Percentiles rank a stretch among this genome's conserved stretches.
phyloP scores from a whole-genome alignment of 2,113 vertebrate genomes.

The Engystomops pustulosus region DNA sequence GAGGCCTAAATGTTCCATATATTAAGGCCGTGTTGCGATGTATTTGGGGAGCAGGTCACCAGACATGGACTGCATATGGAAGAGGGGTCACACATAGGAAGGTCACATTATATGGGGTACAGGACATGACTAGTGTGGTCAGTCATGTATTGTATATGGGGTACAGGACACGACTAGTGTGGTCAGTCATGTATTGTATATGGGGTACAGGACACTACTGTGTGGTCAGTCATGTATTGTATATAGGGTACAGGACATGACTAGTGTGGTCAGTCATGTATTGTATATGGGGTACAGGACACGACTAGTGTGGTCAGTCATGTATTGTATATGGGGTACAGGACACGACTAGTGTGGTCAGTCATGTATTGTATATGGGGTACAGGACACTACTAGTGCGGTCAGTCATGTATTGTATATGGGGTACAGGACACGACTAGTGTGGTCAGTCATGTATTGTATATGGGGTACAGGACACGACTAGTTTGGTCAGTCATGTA shows the following conservation, averaged over 20 bases:
- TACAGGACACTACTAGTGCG: not conserved
- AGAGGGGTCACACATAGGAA: not conserved
- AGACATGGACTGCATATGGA: not conserved
- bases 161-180: not conserved
- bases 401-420: not conserved
- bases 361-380: not conserved
- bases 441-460: not conserved
- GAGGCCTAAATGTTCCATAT: not conserved
- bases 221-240: not conserved
- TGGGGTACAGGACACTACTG: not conserved
- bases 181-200: not conserved
- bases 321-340: not conserved
- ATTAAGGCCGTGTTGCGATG: too few species aligned
- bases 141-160: not conserved
- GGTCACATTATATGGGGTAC: not conserved
- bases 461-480: not conserved
- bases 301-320: not conserved
- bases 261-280: not conserved
- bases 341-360: not conserved
- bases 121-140: not conserved
- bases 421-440: not conserved
- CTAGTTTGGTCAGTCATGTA: not conserved
- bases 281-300: not conserved
- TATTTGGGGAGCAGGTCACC: too few species aligned
- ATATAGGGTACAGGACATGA: not conserved